Evolutionary conservation across 2,888 invertebrate species (phyloP).

Genomic region (Drosophila falleni): DNA sequence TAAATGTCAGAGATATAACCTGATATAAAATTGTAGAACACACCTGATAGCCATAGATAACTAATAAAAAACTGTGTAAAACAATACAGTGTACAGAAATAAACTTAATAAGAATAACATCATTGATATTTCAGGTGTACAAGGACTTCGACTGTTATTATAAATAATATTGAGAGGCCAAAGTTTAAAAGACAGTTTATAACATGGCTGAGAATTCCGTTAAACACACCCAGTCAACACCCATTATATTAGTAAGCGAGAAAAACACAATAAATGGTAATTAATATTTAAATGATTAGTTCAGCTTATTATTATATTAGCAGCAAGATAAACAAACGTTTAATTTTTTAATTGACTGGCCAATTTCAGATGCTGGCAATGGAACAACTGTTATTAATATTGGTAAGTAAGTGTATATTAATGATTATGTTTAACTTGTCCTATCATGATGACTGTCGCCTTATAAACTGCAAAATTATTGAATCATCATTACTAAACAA

Average conservation of each 20-base stretch:
- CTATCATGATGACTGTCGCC: conserved; percentile 43
- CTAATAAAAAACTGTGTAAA: neutral
- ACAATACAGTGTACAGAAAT: neutral
- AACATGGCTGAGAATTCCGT: conserved; percentile 27
- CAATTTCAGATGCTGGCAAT: conserved; percentile 34
- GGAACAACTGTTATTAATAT: conserved; percentile 65
- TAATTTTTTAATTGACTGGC: neutral
- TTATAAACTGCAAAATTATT: neutral
- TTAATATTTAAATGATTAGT: neutral
- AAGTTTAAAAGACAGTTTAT: neutral
- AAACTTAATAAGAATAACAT: neutral
- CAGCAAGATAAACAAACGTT: neutral
- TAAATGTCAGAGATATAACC: no score
- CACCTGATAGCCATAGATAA: neutral
- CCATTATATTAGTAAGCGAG: conserved; percentile 7
- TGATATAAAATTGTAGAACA: no score
- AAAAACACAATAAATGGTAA: conserved; percentile 28
- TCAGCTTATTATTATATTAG: neutral
- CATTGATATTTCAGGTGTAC: conserved; percentile 3
- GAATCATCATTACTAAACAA: conserved; percentile 55
- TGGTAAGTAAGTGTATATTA: conserved; percentile 54
- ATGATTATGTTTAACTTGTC: neutral
- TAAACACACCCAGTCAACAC: neutral
- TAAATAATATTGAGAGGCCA: neutral
- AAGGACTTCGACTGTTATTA: conserved; percentile 1